Evolutionary conservation across 2,113 vertebrate genomes (phyloP), one percentile per base, ranked within the genome.

Genomic region (Psilopsiagon aurifrons): DNA sequence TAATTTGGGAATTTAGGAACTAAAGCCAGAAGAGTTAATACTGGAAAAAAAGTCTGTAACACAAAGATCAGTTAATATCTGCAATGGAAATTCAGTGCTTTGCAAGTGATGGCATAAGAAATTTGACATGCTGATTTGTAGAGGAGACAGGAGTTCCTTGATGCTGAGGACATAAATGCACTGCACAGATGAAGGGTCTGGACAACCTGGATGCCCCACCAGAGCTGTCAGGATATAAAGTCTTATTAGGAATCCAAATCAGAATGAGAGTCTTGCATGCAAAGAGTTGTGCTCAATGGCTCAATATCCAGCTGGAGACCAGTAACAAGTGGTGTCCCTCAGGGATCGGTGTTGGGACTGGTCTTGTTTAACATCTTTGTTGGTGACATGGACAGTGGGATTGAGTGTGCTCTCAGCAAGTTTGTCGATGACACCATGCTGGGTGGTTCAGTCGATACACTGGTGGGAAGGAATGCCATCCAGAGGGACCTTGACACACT

Each of bases 161-260:
- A 15, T 13, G 1, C 8, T 41, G 17, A 13, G 4, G 4, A 57
- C 0, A 0, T 15, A 47, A 66, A 13, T 54, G 11, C 27, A 12
- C 27, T 43, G 39, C n/a, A 46, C 7, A 83, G 68, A 43, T 22
- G 9, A 31, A 89, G 20, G 25, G 3, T 62, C 33, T 82, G 55
- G 14, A 35, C 11, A 78, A 41, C 37, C 20, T 75, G 20, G 4
- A 70, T 71, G 28, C 15, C 82, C 19, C 13, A 43, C 11, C 23
- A 20, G 0, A 3, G 8, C 31, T 82, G 28, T 75, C 86, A 70
- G 78, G 4, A 13, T 73, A 13, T 23, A 37, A 79, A 69, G 11
- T 35, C 20, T 33, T 57, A 62, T 35, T 24, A 74, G 33, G 35
- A 89, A 77, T 35, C 51, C 17, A 37, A 70, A 78, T 11, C 8